Conservation (phyloP, 2,797 vertebrate genomes). For the Microctenopoma steveboyesi region DNA sequence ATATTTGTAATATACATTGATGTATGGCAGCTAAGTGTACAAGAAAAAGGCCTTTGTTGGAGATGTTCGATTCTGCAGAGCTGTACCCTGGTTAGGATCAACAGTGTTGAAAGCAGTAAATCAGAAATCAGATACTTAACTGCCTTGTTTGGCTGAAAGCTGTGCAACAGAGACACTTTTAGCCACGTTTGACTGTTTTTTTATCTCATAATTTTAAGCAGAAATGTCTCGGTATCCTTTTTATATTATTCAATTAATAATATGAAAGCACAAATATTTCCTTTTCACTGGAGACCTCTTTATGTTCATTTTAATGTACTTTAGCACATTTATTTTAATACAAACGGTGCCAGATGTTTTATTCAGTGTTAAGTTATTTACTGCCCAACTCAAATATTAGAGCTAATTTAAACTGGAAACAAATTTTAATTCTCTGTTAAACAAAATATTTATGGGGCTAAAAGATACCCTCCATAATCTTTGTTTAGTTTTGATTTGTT, state of each 20-base stretch:
- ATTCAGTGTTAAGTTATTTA: constrained; percentile 1
- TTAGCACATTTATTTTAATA: constrained; percentile 14
- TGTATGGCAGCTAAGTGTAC: constrained; percentile 83
- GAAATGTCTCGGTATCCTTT: constrained; percentile 24
- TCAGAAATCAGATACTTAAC: background rate
- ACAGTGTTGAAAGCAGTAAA: constrained; percentile 41
- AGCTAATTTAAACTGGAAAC: background rate
- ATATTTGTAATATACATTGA: constrained; percentile 77
- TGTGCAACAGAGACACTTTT: background rate
- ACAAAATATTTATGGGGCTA: background rate
- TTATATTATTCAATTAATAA: constrained; percentile 26
- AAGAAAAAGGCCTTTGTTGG: constrained; percentile 66
- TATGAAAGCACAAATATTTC: constrained; percentile 48
- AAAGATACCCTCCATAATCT: background rate
- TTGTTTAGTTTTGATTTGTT: background rate
- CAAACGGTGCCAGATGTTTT: background rate
- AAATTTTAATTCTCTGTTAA: constrained; percentile 9
- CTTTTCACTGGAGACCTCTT: background rate
- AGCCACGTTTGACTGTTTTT: constrained; percentile 11
- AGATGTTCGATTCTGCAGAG: constrained; percentile 56
- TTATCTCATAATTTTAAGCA: constrained; percentile 7
- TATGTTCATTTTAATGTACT: constrained; percentile 25
- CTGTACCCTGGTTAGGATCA: constrained; percentile 45
- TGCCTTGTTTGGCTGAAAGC: constrained; percentile 4
- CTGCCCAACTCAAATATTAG: background rate